Percentiles rank a stretch among this genome's conserved stretches.
phyloP scores from a whole-genome alignment of 1,140 invertebrate genomes.

The Temnothorax longispinosus region DNA sequence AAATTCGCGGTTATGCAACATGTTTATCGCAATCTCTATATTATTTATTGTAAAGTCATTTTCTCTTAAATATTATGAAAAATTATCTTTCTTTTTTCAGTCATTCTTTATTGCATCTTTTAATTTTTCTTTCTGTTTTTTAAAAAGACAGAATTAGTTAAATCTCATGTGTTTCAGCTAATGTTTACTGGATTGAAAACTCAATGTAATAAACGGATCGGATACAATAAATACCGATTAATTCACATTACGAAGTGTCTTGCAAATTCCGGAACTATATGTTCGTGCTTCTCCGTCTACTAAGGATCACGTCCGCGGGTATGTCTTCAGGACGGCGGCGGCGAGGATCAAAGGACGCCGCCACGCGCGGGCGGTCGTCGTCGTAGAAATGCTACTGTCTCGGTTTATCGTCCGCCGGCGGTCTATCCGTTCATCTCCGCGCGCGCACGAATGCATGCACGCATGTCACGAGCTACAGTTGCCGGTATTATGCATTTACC shows the following conservation, averaged over 20 bases:
- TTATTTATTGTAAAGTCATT: not conserved
- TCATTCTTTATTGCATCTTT: not conserved
- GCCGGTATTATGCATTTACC: constrained; percentile 50
- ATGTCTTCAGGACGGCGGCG: constrained; percentile 47
- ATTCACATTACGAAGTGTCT: constrained; percentile 5
- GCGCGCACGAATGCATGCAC: constrained; percentile 49
- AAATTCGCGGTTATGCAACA: not conserved
- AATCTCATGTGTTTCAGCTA: not conserved
- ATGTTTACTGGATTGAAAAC: not conserved
- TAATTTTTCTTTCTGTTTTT: too few species aligned
- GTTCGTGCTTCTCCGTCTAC: not conserved
- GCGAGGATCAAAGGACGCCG: constrained; percentile 77
- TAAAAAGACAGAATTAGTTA: not conserved
- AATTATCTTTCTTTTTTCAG: not conserved
- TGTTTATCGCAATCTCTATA: not conserved
- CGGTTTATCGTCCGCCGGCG: constrained; percentile 42
- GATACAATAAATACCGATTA: not conserved
- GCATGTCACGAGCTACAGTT: constrained; percentile 26
- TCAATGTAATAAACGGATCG: not conserved
- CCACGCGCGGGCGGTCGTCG: constrained; percentile 66
- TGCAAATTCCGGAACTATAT: constrained; percentile 6
- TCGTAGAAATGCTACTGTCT: constrained; percentile 75
- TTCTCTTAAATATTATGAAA: not conserved
- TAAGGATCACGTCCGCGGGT: constrained; percentile 35
- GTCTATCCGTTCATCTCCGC: constrained; percentile 50